These are phyloP conservation scores for Hypotaenidia okinawae DNA, from an alignment of 2,797 vertebrate species.

Conservation along the genomic window DNA sequence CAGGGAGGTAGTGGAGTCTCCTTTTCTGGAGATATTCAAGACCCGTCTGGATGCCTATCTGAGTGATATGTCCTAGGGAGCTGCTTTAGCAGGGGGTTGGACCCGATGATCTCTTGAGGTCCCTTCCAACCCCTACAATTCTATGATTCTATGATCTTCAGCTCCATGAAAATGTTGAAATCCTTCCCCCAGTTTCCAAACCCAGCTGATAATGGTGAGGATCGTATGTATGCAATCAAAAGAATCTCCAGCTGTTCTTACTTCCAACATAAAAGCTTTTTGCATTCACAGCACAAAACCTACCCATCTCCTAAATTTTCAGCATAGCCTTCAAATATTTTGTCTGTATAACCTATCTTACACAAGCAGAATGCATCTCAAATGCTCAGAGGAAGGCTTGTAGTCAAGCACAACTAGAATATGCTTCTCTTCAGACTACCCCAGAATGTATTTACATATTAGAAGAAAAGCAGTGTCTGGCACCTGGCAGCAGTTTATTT, in stretches of 20 bases:
- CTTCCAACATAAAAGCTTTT: neutral
- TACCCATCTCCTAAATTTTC: neutral
- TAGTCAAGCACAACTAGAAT: neutral
- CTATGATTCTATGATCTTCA: neutral
- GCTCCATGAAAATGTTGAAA: neutral
- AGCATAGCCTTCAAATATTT: neutral
- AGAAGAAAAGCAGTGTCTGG: neutral
- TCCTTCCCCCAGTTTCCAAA: neutral
- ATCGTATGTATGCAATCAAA: rapidly evolving
- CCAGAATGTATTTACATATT: neutral
- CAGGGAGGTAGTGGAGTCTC: no score
- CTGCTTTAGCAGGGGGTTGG: no score
- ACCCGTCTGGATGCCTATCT: no score
- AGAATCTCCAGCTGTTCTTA: neutral
- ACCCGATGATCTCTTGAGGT: no score
- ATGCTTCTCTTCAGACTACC: neutral
- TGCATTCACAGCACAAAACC: neutral
- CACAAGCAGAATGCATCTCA: neutral
- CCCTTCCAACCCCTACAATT: no score
- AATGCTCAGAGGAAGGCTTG: neutral
- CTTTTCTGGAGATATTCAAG: no score
- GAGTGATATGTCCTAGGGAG: no score
- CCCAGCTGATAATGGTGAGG: neutral
- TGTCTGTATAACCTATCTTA: neutral
- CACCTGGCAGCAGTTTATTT: neutral